Conservation (phyloP, 2,888 invertebrate species). For the Dinocampus coccinellae region DNA sequence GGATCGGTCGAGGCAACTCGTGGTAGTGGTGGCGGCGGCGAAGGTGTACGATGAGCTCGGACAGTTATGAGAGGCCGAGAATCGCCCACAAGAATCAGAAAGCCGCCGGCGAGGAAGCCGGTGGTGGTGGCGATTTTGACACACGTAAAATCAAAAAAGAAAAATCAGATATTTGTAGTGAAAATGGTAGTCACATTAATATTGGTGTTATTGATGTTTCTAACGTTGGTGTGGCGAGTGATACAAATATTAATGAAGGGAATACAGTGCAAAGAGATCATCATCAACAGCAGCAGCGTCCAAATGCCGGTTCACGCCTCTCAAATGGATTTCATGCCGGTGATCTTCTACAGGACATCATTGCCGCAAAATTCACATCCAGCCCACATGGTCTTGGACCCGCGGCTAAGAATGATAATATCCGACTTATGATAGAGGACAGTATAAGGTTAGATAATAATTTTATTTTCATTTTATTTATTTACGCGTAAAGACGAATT, state of each 20-base stretch:
- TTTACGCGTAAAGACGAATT: no score
- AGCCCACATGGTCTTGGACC: slow-evolving; percentile 52
- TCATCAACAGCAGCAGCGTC: slow-evolving; percentile 15
- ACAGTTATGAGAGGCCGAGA: slow-evolving; percentile 59
- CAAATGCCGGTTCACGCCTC: slow-evolving; percentile 42
- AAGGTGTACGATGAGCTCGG: slow-evolving; percentile 60
- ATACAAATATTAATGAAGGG: neutral
- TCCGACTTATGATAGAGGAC: slow-evolving; percentile 77
- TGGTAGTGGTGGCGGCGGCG: slow-evolving; percentile 34
- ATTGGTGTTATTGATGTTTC: neutral
- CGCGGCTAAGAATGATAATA: slow-evolving; percentile 65
- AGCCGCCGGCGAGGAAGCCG: slow-evolving; percentile 35
- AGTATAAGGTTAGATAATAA: slow-evolving; percentile 72
- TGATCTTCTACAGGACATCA: slow-evolving; percentile 62
- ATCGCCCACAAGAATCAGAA: slow-evolving; percentile 51
- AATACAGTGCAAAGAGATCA: slow-evolving; percentile 20
- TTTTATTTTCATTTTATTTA: neutral
- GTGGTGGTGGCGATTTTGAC: slow-evolving; percentile 43
- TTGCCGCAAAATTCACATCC: slow-evolving; percentile 59
- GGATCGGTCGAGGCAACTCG: neutral
- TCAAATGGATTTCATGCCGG: slow-evolving; percentile 63
- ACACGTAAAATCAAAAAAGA: slow-evolving; percentile 62
- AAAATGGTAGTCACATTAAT: slow-evolving; percentile 47
- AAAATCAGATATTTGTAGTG: slow-evolving; percentile 47
- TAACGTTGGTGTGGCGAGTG: neutral